phyloP scores from a whole-genome alignment of 2,797 vertebrate species.

The Sebastes kiyomatsui region DNA sequence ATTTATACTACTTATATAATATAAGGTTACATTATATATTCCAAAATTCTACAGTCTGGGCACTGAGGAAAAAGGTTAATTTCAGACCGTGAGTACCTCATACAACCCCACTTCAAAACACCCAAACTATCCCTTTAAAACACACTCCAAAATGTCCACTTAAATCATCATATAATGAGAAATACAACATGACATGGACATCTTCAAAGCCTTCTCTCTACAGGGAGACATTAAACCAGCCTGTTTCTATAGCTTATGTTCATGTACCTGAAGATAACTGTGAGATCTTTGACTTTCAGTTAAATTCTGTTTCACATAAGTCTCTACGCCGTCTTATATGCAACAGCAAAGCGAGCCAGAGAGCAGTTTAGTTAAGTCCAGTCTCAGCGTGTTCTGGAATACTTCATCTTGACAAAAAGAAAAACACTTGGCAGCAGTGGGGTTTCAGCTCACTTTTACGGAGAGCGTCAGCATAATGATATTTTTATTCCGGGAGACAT shows the following conservation, averaged over 20 bases:
- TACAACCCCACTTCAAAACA: no score
- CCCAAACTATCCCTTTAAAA: background rate
- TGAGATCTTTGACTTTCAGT: background rate
- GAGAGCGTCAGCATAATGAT: slow-evolving; percentile 55
- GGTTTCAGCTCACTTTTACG: slow-evolving; percentile 35
- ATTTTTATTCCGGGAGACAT: slow-evolving; percentile 68
- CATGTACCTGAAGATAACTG: background rate
- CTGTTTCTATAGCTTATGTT: background rate
- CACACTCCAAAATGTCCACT: background rate
- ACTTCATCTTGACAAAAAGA: slow-evolving; percentile 4
- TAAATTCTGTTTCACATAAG: background rate
- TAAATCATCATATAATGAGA: background rate
- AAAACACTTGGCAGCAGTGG: slow-evolving; percentile 6
- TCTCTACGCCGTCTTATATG: background rate
- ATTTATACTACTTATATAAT: no score
- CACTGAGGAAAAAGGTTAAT: no score
- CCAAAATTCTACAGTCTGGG: no score
- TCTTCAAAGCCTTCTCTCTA: background rate
- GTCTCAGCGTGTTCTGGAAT: background rate
- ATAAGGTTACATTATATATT: no score
- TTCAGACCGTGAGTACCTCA: no score
- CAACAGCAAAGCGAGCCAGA: background rate
- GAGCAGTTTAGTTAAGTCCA: slow-evolving; percentile 2
- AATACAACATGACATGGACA: background rate
- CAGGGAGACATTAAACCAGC: background rate